Evolutionary conservation across 2,797 vertebrate genomes (phyloP), one percentile per base, ranked within the genome.

Genomic region (Poecilia gillii): DNA sequence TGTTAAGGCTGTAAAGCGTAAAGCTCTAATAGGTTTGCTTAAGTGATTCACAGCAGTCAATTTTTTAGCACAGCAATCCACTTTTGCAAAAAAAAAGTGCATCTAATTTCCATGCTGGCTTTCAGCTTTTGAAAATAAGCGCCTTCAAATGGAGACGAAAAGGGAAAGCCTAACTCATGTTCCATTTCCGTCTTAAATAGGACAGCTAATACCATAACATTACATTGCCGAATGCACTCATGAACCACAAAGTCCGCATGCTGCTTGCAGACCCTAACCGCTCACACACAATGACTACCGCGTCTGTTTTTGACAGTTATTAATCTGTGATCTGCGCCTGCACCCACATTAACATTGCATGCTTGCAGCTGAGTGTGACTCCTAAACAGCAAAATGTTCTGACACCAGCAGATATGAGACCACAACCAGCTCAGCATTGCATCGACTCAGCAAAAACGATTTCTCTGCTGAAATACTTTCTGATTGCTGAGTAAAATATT

Each of bases 201-300:
- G 28, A 33, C 80, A 46, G 45, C 53, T 81, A 70, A 77, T 78
- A 83, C 68, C 62, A 33, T 16, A 18, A 74, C 36, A 49, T 45
- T 28, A 84, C 64, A 47, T 64, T 75, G 43, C 68, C 66, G 2
- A 39, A 75, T n/a, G 28, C 55, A 70, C 12, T 79, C 41, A 47
- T 76, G 4, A 87, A 92, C 92, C 91, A 78, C 92, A 90, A 84
- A 81, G 78, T 75, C 77, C 71, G 0, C 49, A 77, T n/a, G 46
- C 18, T 36, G 18, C 57, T 31, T 62, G 76, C 84, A 85, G 73
- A 55, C 73, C 33, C 18, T 75, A 87, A 91, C 86, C 84, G 36
- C 87, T 81, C 8, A 25, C 28, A 36, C 7, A 0, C 12, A 51
- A 41, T 72, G 36, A 23, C 4, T 28, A 13, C 25, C 4, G 46